These are phyloP conservation scores for Scyliorhinus canicula DNA, from an alignment of 2,797 vertebrate genomes.

Conservation along the genomic window DNA sequence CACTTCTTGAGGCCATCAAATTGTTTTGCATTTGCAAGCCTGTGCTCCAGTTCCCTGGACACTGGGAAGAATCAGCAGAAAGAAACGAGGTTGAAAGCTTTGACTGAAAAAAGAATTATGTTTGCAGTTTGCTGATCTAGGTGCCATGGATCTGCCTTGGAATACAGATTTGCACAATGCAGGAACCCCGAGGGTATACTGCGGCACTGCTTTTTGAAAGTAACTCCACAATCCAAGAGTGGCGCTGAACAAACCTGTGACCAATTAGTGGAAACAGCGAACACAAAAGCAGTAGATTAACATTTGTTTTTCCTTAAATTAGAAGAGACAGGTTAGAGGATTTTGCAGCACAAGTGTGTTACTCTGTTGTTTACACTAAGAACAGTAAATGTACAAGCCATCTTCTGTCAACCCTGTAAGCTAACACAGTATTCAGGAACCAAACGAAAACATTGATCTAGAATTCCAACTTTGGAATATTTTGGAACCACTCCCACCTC, in stretches of 20 bases:
- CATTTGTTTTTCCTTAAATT: no score
- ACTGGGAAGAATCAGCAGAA: neutral
- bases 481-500: neutral
- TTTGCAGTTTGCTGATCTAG: neutral
- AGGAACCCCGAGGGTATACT: neutral
- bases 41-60: neutral
- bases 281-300: neutral
- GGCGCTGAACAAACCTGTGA: neutral
- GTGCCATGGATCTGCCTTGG: neutral
- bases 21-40: neutral
- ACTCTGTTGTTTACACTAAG: neutral
- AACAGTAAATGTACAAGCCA: neutral
- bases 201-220: neutral
- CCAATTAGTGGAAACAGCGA: neutral
- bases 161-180: neutral
- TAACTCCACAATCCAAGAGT: neutral
- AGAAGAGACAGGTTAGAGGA: neutral
- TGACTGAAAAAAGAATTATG: neutral
- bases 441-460: neutral
- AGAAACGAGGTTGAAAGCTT: slow-evolving; percentile 3
- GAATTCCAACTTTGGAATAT: neutral
- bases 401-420: neutral
- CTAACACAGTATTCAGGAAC: neutral
- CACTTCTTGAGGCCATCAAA: neutral
- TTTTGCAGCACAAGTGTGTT: neutral